phyloP scores from a whole-genome alignment of 2,797 vertebrate species.

The Rachycentron canadum region DNA sequence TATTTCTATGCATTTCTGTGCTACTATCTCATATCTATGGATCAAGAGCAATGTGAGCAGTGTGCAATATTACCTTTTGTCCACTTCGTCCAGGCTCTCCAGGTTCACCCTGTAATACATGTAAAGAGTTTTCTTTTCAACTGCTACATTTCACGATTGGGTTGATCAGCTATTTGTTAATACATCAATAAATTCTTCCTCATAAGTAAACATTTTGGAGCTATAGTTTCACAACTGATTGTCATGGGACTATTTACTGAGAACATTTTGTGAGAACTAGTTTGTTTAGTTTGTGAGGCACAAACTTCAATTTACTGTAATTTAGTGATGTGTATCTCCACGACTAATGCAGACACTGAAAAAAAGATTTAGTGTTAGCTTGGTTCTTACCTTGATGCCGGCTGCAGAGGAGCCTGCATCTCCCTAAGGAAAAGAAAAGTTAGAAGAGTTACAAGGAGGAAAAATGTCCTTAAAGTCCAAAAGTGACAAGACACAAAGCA shows the following conservation, averaged over 20 bases:
- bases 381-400: slow-evolving; percentile 94
- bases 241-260: background rate
- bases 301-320: background rate
- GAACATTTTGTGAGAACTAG: background rate
- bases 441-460: background rate
- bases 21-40: background rate
- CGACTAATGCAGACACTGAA: background rate
- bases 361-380: background rate
- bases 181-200: background rate
- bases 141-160: background rate
- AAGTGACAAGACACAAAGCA: background rate
- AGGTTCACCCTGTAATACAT: slow-evolving; percentile 92
- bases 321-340: too few species aligned
- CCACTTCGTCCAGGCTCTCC: slow-evolving; percentile 94
- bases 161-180: background rate
- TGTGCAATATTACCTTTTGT: slow-evolving; percentile 89
- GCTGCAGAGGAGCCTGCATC: slow-evolving; percentile 97
- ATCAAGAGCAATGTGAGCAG: background rate
- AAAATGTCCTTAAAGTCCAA: background rate
- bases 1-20: background rate
- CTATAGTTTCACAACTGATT: background rate
- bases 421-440: slow-evolving; percentile 83
- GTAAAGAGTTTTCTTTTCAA: slow-evolving; percentile 33
- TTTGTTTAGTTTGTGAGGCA: background rate
- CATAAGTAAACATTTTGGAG: background rate